A percentile compares a stretch with the other conserved stretches of the same genome.
Conservation (phyloP, 2,797 vertebrate genomes). For the Anguilla anguilla region DNA sequence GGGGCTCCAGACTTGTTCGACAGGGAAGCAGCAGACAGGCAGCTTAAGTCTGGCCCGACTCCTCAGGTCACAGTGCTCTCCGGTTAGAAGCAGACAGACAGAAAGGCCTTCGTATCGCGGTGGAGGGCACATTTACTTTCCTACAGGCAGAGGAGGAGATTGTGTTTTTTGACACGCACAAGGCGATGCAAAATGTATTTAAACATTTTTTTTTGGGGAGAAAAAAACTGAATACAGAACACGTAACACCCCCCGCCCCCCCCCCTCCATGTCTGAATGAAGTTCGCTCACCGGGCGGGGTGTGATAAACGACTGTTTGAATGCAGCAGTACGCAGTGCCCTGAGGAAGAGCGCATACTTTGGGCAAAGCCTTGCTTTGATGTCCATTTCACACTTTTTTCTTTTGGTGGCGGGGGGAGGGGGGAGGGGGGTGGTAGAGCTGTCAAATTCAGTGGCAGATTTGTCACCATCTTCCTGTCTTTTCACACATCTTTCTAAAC, state of each 20-base stretch:
- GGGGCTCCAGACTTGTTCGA: not conserved
- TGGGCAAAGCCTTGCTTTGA: not conserved
- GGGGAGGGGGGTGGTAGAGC: not conserved
- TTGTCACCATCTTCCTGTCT: not conserved
- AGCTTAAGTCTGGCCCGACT: not conserved
- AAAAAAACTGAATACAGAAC: not conserved
- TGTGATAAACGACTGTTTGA: not conserved
- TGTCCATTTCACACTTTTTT: not conserved
- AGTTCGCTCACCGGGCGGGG: not conserved
- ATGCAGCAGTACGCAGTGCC: not conserved
- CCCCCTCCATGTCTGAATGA: not conserved
- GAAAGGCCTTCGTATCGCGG: not conserved
- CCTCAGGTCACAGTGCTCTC: not conserved
- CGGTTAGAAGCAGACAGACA: not conserved
- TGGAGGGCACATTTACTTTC: not conserved
- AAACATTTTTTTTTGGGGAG: not conserved
- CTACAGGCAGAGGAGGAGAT: not conserved
- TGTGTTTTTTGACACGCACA: not conserved
- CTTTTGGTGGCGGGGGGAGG: no score
- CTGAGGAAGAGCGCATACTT: not conserved
- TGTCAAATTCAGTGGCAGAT: not conserved
- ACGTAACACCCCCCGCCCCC: not conserved
- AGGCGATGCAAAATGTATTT: not conserved
- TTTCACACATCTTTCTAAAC: not conserved
- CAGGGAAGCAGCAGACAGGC: not conserved